A percentile compares a stretch with the other conserved stretches of the same genome.
These are phyloP conservation scores for Notechis scutatus DNA, from an alignment of 2,113 vertebrate species.

Conservation along the genomic window DNA sequence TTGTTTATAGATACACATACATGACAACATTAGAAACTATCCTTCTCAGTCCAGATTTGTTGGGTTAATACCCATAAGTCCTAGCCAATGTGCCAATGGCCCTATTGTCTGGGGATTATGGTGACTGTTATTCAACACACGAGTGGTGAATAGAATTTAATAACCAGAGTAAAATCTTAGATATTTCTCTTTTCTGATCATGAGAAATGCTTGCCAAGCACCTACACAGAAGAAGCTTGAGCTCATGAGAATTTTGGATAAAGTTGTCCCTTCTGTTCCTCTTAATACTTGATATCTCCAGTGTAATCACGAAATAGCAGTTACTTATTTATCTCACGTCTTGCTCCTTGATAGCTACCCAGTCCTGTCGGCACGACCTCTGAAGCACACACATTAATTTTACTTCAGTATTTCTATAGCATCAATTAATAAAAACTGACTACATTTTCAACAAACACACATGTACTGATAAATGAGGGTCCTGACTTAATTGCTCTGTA, in stretches of 20 bases:
- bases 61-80: neutral
- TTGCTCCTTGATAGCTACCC: slow-evolving; percentile 73
- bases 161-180: slow-evolving; percentile 73
- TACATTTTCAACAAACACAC: slow-evolving; percentile 87
- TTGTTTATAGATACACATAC: neutral
- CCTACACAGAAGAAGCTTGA: slow-evolving; percentile 62
- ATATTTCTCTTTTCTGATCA: slow-evolving; percentile 72
- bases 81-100: neutral
- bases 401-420: slow-evolving; percentile 85
- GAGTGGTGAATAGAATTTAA: slow-evolving; percentile 55
- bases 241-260: slow-evolving; percentile 67
- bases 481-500: slow-evolving; percentile 97
- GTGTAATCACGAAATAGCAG: slow-evolving; percentile 70
- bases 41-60: neutral
- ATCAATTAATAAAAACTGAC: slow-evolving; percentile 99
- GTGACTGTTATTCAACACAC: neutral
- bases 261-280: slow-evolving; percentile 67
- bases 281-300: slow-evolving; percentile 77
- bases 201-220: slow-evolving; percentile 78
- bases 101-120: neutral
- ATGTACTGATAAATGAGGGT: slow-evolving; percentile 96
- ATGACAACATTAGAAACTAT: neutral
- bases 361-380: slow-evolving; percentile 81
- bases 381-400: slow-evolving; percentile 90
- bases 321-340: slow-evolving; percentile 79